Conservation (phyloP, 2,113 vertebrate genomes). For the Rallus limicola region DNA sequence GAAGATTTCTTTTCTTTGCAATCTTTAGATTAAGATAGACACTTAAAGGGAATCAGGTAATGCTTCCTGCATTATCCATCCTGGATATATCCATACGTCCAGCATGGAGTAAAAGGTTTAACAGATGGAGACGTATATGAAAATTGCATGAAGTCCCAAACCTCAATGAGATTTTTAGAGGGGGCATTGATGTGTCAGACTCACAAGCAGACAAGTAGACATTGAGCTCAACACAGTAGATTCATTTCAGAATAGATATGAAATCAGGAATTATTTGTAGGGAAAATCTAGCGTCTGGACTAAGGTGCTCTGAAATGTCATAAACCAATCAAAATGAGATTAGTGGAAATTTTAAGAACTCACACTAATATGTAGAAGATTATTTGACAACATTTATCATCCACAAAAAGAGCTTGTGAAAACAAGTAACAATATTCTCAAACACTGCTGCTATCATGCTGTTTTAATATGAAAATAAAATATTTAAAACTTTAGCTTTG, state of each 20-base stretch:
- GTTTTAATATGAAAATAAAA: neutral
- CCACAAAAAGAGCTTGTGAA: neutral
- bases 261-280: neutral
- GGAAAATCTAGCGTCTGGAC: neutral
- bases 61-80: neutral
- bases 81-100: neutral
- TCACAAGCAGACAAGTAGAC: neutral
- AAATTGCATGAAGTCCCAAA: neutral
- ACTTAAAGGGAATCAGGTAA: neutral
- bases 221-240: neutral
- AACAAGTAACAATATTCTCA: neutral
- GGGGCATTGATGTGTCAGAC: neutral
- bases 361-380: neutral
- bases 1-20: neutral
- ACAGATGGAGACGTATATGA: neutral
- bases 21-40: neutral
- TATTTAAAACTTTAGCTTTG: neutral
- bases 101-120: neutral
- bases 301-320: neutral
- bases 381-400: neutral
- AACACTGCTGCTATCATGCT: neutral
- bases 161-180: neutral
- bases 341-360: neutral
- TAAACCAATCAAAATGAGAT: neutral
- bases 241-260: neutral